Evolutionary conservation across 2,113 vertebrate genomes (phyloP).

Genomic region (Crocuta crocuta): DNA sequence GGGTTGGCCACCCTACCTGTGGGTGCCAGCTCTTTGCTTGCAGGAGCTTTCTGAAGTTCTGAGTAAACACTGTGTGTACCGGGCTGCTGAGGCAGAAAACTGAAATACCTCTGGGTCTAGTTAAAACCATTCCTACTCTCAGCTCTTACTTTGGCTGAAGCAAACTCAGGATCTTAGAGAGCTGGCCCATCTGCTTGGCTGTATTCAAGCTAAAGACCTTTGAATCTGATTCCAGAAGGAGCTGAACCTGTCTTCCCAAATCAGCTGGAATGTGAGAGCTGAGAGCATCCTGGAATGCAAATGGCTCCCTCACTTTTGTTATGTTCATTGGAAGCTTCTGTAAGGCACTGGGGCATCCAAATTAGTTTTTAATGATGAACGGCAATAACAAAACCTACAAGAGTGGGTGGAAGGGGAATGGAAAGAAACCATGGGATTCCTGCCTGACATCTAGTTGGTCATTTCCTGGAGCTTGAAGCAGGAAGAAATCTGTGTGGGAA

Average conservation of each 20-base stretch:
- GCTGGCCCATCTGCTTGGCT: conserved; percentile 44
- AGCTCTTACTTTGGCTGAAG: conserved; percentile 45
- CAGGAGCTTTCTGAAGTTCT: not conserved
- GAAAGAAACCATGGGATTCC: not conserved
- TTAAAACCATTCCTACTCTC: not conserved
- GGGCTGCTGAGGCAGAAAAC: conserved; percentile 20
- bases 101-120: conserved; percentile 29
- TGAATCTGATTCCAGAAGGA: conserved; percentile 40
- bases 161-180: not conserved
- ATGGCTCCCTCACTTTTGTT: conserved; percentile 57
- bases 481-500: not conserved
- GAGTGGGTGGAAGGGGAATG: conserved; percentile 40
- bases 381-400: conserved; percentile 49
- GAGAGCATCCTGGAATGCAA: conserved; percentile 41
- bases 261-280: conserved; percentile 33
- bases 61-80: not conserved
- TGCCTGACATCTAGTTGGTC: not conserved
- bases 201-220: not conserved
- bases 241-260: conserved; percentile 49
- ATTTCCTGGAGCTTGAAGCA: not conserved
- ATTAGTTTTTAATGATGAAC: conserved; percentile 63
- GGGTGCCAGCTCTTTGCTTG: not conserved
- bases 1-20: too few relatives aligned
- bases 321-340: conserved; percentile 72
- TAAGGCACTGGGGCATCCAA: conserved; percentile 61